Evolutionary conservation across 2,113 vertebrate genomes (phyloP).

Genomic region (Merops nubicus): DNA sequence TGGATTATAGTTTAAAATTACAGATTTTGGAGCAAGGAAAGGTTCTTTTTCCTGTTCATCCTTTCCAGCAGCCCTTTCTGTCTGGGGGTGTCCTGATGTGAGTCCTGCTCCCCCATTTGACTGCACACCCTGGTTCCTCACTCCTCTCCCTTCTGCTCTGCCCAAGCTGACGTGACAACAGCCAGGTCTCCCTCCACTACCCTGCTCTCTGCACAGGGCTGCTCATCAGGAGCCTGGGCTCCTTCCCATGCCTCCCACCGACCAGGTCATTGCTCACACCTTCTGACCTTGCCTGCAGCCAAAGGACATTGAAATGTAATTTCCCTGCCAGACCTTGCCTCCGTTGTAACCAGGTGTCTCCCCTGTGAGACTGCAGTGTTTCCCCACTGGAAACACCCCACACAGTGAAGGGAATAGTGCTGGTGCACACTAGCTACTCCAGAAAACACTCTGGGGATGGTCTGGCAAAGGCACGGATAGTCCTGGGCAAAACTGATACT

Average conservation of each 20-base stretch:
- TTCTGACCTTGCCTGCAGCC: not conserved
- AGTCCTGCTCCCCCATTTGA: not conserved
- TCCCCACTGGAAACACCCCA: not conserved
- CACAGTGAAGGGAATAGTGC: not conserved
- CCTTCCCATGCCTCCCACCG: not conserved
- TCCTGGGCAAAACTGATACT: not conserved
- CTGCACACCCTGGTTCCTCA: not conserved
- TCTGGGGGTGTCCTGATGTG: accelerated
- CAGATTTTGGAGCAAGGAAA: not conserved
- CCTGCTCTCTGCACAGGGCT: not conserved
- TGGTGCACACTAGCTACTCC: not conserved
- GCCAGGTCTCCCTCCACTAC: not conserved
- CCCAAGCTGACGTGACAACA: not conserved
- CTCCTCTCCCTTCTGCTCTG: not conserved
- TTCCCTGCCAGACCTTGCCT: not conserved
- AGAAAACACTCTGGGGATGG: not conserved
- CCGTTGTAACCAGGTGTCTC: not conserved
- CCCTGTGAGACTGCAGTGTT: not conserved
- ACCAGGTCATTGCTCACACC: not conserved
- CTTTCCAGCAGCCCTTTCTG: not conserved
- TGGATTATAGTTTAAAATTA: not conserved
- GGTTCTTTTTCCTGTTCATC: not conserved
- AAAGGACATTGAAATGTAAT: not conserved
- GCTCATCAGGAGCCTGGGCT: not conserved
- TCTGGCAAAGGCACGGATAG: not conserved